Percentiles rank a stretch among this genome's conserved stretches.
Conservation (phyloP, 1,140 invertebrate species). For the Drosophila ironensis region DNA sequence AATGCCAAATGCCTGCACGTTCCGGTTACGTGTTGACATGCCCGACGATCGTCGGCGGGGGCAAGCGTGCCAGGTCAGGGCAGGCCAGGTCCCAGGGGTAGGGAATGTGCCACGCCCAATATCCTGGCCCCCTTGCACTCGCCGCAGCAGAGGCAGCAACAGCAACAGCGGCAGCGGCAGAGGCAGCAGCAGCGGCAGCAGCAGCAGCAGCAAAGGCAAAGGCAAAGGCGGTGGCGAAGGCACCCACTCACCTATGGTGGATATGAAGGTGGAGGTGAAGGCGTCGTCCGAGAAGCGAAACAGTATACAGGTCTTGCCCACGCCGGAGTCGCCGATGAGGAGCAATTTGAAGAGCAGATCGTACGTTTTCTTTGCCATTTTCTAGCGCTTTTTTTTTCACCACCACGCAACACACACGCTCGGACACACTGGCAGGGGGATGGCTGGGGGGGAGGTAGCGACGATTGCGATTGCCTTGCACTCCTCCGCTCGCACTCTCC, state of each 20-base stretch:
- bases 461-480: too few species aligned
- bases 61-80: too few species aligned
- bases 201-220: too few species aligned
- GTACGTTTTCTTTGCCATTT: slow-evolving; percentile 97
- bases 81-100: too few species aligned
- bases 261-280: slow-evolving; percentile 99
- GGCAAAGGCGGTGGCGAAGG: slow-evolving; percentile 1
- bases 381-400: not conserved
- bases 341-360: slow-evolving; percentile 99
- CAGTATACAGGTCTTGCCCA: slow-evolving; percentile 99
- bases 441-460: too few species aligned
- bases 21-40: slow-evolving; percentile 50
- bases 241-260: slow-evolving; percentile 93
- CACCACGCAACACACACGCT: slow-evolving; percentile 24
- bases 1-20: slow-evolving; percentile 10
- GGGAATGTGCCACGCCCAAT: too few species aligned
- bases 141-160: too few species aligned
- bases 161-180: too few species aligned
- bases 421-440: too few species aligned
- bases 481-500: slow-evolving; percentile 23
- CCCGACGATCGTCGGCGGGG: too few species aligned
- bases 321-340: slow-evolving; percentile 98
- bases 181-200: too few species aligned
- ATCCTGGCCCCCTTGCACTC: too few species aligned
- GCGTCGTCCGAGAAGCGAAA: slow-evolving; percentile 99